Evolutionary conservation across 1,140 invertebrate species (phyloP).

Genomic region (Ceratosolen fusciceps): DNA sequence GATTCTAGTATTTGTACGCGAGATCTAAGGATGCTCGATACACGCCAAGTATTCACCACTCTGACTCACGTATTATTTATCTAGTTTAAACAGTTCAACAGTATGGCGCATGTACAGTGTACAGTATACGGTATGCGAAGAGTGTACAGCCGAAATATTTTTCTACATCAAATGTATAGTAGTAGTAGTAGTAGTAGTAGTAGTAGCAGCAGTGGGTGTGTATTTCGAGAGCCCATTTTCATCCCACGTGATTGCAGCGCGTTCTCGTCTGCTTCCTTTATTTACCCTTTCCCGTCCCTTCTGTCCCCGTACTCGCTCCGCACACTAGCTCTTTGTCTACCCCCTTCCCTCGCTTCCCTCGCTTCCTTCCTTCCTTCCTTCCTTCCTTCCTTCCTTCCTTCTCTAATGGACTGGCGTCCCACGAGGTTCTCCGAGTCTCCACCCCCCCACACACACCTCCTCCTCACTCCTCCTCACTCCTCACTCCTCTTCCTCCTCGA

Average conservation of each 20-base stretch:
- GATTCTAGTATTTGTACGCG: slow-evolving; percentile 28
- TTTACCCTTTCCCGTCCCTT: too few species aligned
- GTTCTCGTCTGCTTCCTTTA: background rate
- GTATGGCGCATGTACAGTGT: slow-evolving; percentile 24
- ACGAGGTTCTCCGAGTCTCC: too few species aligned
- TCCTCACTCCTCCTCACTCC: too few species aligned
- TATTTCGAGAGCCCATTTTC: background rate
- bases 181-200: too few species aligned
- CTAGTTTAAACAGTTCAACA: slow-evolving; percentile 31
- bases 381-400: background rate
- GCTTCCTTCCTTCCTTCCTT: too few species aligned
- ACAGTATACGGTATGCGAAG: slow-evolving; percentile 20
- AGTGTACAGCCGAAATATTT: slow-evolving; percentile 36
- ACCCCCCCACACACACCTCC: background rate
- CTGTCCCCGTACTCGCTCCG: too few species aligned
- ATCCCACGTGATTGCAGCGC: background rate
- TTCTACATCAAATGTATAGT: slow-evolving; percentile 23
- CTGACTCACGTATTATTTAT: slow-evolving; percentile 40
- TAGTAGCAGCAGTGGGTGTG: too few species aligned
- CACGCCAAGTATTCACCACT: slow-evolving; percentile 31
- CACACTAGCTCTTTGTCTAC: too few species aligned
- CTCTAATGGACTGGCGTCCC: too few species aligned
- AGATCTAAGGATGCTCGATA: slow-evolving; percentile 18
- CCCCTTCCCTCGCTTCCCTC: background rate
- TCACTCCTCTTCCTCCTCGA: background rate